These are phyloP conservation scores for Ophion obscuratus DNA, from an alignment of 2,888 invertebrate species.

Conservation along the genomic window DNA sequence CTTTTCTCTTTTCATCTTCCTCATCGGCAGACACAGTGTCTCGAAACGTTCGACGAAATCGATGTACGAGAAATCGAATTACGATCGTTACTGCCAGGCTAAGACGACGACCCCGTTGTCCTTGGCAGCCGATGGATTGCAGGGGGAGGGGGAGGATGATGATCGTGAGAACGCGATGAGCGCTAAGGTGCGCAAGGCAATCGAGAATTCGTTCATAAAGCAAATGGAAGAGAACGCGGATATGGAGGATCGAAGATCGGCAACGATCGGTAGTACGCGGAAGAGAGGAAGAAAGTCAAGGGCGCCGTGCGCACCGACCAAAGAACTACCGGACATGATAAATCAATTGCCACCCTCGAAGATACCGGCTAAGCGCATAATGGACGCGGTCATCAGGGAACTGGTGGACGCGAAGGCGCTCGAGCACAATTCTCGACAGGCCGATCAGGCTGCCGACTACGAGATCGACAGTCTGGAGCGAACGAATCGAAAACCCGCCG, in stretches of 20 bases:
- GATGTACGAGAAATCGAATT: slow-evolving; percentile 78
- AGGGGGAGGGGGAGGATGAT: not conserved
- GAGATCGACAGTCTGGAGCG: slow-evolving; percentile 82
- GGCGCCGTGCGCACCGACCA: slow-evolving; percentile 61
- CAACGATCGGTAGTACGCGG: slow-evolving; percentile 38
- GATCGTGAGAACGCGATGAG: slow-evolving; percentile 72
- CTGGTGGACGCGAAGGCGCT: slow-evolving; percentile 80
- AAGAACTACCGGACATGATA: slow-evolving; percentile 80
- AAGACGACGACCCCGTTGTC: slow-evolving; percentile 56
- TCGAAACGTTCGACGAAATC: slow-evolving; percentile 79
- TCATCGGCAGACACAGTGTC: slow-evolving; percentile 70
- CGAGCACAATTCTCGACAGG: slow-evolving; percentile 70
- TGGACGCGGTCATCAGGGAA: slow-evolving; percentile 84
- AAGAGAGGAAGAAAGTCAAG: slow-evolving; percentile 62
- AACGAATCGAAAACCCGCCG: slow-evolving; percentile 69
- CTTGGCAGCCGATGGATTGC: not conserved
- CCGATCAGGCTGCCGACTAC: slow-evolving; percentile 68
- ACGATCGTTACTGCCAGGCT: slow-evolving; percentile 67
- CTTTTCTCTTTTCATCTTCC: not conserved
- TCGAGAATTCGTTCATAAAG: slow-evolving; percentile 81
- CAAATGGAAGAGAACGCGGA: slow-evolving; percentile 80
- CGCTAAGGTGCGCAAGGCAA: slow-evolving; percentile 79
- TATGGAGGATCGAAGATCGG: slow-evolving; percentile 62
- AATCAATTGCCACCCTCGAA: slow-evolving; percentile 76
- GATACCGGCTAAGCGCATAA: slow-evolving; percentile 81